These are phyloP conservation scores for Raja brachyura DNA, from an alignment of 2,113 vertebrate genomes.

Conservation along the genomic window DNA sequence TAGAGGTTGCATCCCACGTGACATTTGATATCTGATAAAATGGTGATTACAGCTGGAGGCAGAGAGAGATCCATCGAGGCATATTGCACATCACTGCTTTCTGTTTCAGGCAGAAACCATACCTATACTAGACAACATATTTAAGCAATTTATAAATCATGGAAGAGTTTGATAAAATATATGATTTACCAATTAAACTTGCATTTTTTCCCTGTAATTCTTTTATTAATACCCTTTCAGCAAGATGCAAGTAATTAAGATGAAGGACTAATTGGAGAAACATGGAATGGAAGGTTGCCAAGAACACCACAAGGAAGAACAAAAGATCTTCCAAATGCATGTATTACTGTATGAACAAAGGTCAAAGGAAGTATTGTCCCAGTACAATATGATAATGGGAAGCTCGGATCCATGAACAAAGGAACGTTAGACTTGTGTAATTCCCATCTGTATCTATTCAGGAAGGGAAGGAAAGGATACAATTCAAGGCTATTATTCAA, in stretches of 20 bases:
- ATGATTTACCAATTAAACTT: neutral
- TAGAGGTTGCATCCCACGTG: neutral
- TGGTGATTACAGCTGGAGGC: neutral
- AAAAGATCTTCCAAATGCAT: neutral
- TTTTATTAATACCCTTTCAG: neutral
- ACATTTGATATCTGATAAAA: neutral
- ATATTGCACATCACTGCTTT: neutral
- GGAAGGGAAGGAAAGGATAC: neutral
- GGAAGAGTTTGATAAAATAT: neutral
- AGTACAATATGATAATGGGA: neutral
- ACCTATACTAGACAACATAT: neutral
- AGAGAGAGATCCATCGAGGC: neutral
- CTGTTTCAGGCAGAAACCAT: neutral
- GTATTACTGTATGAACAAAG: neutral
- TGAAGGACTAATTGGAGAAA: neutral
- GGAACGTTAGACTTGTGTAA: neutral
- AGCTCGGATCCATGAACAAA: neutral
- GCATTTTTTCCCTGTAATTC: neutral
- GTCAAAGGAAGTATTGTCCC: neutral
- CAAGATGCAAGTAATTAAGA: neutral
- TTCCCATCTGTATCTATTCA: constrained; percentile 1
- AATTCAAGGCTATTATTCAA: neutral
- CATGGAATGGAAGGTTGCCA: constrained; percentile 5
- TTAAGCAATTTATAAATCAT: neutral
- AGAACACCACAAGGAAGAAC: neutral